Evolutionary conservation across 1,140 invertebrate species (phyloP).

Genomic region (Potamilus streckersoni): DNA sequence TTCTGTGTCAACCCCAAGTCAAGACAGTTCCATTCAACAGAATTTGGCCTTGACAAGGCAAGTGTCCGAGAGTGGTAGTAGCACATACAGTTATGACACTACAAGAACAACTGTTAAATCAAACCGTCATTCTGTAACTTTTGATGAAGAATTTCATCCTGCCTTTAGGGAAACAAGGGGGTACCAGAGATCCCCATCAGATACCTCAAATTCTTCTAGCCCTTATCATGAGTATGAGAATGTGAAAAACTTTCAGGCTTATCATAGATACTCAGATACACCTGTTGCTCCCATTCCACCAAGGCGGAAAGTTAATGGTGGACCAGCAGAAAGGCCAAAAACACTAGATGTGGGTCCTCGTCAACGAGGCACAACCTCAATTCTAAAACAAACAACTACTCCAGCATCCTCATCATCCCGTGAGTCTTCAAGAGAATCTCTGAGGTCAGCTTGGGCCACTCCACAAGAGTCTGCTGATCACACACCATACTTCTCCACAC

Average conservation of each 20-base stretch:
- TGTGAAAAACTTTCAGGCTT: constrained; percentile 1
- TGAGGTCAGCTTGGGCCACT: constrained; percentile 29
- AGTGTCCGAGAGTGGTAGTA: constrained; percentile 45
- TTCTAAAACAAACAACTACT: constrained; percentile 32
- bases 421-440: constrained; percentile 28
- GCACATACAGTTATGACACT: constrained; percentile 57
- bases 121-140: constrained; percentile 63
- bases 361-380: constrained; percentile 29
- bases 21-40: constrained; percentile 21
- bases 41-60: constrained; percentile 50
- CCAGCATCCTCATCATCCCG: constrained; percentile 31
- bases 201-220: constrained; percentile 76
- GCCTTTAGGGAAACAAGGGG: constrained; percentile 35
- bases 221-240: constrained; percentile 64
- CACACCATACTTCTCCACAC: constrained; percentile 53
- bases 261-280: constrained; percentile 47
- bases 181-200: constrained; percentile 74
- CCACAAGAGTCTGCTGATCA: constrained; percentile 39
- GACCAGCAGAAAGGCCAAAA: constrained; percentile 40
- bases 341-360: constrained; percentile 40
- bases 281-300: constrained; percentile 63
- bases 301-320: constrained; percentile 32
- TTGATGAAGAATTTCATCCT: constrained; percentile 60
- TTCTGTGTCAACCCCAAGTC: constrained; percentile 30
- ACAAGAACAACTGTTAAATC: constrained; percentile 57